Percentiles rank a stretch among this genome's conserved stretches.
Conservation (phyloP, 2,888 invertebrate species). For the Ethmia dodecea region DNA sequence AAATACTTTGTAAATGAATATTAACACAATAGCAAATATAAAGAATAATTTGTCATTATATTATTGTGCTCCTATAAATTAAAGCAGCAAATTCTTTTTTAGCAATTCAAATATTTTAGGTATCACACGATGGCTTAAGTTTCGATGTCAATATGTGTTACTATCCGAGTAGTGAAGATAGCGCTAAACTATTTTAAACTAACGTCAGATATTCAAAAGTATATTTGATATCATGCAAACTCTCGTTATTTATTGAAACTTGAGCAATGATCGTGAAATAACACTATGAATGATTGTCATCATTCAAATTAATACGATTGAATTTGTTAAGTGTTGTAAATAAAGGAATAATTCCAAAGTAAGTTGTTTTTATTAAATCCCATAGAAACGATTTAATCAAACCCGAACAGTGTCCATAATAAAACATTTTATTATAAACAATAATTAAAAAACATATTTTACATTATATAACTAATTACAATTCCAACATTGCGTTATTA, state of each 20-base stretch:
- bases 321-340: conserved; percentile 51
- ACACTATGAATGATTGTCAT: conserved; percentile 29
- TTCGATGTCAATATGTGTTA: conserved; percentile 13
- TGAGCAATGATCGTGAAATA: conserved; percentile 22
- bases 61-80: too few species aligned
- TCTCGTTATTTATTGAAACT: conserved; percentile 10
- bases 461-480: conserved; percentile 55
- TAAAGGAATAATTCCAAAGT: conserved; percentile 35
- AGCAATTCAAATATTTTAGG: conserved; percentile 20
- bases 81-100: conserved; percentile 20
- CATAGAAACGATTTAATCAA: conserved; percentile 12
- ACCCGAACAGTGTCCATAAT: conserved; percentile 32
- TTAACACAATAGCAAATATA: too few species aligned
- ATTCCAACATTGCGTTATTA: conserved; percentile 63
- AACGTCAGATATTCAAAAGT: too few species aligned
- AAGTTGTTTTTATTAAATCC: conserved; percentile 6
- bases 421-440: conserved; percentile 76
- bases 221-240: too few species aligned
- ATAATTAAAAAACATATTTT: conserved; percentile 68
- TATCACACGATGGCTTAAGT: conserved; percentile 21
- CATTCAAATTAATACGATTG: conserved; percentile 35
- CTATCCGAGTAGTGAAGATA: conserved; percentile 5
- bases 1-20: too few species aligned
- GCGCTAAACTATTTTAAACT: background rate
- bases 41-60: too few species aligned